A percentile compares a stretch with the other conserved stretches of the same genome.
phyloP scores from a whole-genome alignment of 2,113 vertebrate species.

The Ameiurus melas region DNA sequence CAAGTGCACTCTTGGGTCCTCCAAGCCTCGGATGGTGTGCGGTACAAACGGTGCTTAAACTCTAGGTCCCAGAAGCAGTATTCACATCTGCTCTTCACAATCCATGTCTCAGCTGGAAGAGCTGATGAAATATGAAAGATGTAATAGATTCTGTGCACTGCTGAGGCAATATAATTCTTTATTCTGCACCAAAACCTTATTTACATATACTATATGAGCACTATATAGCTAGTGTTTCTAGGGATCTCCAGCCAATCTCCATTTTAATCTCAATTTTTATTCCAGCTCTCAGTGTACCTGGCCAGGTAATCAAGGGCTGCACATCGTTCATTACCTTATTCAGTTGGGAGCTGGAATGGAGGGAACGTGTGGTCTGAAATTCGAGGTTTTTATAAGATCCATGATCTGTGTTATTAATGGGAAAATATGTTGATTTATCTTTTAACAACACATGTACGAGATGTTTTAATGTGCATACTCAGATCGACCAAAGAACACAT shows the following conservation, averaged over 20 bases:
- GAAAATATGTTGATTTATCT: conserved; percentile 13
- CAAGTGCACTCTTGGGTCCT: background rate
- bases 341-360: background rate
- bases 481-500: background rate
- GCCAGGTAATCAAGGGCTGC: conserved; percentile 10
- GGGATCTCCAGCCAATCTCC: conserved; percentile 9
- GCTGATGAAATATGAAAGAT: conserved; percentile 18
- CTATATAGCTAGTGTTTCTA: background rate
- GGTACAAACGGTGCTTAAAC: conserved; percentile 8
- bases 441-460: background rate
- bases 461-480: background rate
- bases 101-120: conserved; percentile 8
- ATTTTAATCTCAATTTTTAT: conserved; percentile 38
- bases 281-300: conserved; percentile 27
- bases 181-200: conserved; percentile 11
- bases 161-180: background rate
- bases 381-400: background rate
- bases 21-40: background rate
- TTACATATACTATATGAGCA: background rate
- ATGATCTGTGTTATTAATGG: background rate
- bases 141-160: background rate
- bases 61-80: background rate
- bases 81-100: conserved; percentile 22
- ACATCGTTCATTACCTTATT: background rate
- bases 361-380: background rate